Conservation (phyloP, 2,888 invertebrate genomes). For the Acanthosoma haemorrhoidale region DNA sequence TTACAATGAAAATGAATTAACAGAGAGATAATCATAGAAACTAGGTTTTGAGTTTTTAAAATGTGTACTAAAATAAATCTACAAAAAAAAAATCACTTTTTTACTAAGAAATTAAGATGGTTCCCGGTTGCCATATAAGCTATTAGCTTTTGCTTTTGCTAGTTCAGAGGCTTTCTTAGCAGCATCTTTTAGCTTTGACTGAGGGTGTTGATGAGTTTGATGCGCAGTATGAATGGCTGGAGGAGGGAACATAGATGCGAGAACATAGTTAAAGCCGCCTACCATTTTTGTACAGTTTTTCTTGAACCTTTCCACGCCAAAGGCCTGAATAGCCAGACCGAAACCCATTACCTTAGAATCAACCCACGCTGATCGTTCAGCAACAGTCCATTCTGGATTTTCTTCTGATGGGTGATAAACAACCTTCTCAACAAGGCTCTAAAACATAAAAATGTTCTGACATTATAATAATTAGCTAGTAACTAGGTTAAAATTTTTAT, state of each 20-base stretch:
- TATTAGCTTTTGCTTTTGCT: constrained; percentile 57
- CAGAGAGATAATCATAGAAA: too few species aligned
- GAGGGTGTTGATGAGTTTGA: constrained; percentile 33
- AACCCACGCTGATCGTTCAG: constrained; percentile 79
- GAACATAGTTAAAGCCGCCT: constrained; percentile 76
- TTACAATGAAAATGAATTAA: too few species aligned
- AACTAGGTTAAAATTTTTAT: too few species aligned
- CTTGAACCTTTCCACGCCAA: constrained; percentile 83
- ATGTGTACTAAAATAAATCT: background rate
- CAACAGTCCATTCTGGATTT: constrained; percentile 66
- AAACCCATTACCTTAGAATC: constrained; percentile 85
- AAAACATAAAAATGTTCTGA: constrained; percentile 44
- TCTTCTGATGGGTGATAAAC: constrained; percentile 70
- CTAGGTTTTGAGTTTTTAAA: background rate
- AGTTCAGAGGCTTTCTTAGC: constrained; percentile 76
- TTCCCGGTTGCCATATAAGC: constrained; percentile 39
- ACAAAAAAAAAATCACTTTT: background rate
- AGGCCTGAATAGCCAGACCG: constrained; percentile 78
- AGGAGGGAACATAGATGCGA: constrained; percentile 64
- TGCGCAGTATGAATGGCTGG: constrained; percentile 31
- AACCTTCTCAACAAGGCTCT: constrained; percentile 88
- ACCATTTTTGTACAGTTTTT: constrained; percentile 80
- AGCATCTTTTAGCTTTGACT: constrained; percentile 64
- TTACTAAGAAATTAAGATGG: constrained; percentile 32
- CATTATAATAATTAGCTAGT: too few species aligned